Evolutionary conservation across 2,113 vertebrate genomes (phyloP), one percentile per base, ranked within the genome.

Genomic region (Phalacrocorax brasilianus): DNA sequence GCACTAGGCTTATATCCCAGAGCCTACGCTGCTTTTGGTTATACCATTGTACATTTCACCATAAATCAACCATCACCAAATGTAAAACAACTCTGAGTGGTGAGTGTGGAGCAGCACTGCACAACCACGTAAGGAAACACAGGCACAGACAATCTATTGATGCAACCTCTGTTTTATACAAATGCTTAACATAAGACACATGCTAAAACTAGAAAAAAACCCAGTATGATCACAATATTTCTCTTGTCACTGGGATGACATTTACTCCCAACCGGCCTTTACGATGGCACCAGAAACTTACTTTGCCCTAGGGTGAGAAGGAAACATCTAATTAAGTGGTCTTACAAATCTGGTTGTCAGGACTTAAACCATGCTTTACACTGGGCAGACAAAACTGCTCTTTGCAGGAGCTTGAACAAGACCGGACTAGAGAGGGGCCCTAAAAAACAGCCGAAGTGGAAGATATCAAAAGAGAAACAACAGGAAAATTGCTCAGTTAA

Each of bases 251-350:
- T 45, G 52, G 56, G 73, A 91, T 75, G 89, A 74, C 76, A 87
- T 65, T 79, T 72, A 38, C 22, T 53, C 67, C 65, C 61, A 77
- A 49, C 9, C 58, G 78, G 86, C 40, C 73, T 91, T 91, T 87
- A 82, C 0, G 0, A 89, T n/a, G 62, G 73, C 83, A 92, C 68
- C 76, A 87, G 72, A 59, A 84, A 38, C 52, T 67, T 73, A 49
- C 49, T 94, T 72, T 85, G 93, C 88, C 4, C 0, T 38, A 44
- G 73, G 56, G 73, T 56, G 76, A 92, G 88, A 75, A 91, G 73
- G 73, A 89, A 91, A 87, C 58, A 79, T 75, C 86, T 92, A 61
- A 94, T 91, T 82, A 94, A 79, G 24, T 7, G 88, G 35, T 21
- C 71, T 89, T 83, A 42, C 71, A 95, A 84, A 55, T 67, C 49